A percentile compares a stretch with the other conserved stretches of the same genome.
phyloP scores from a whole-genome alignment of 2,113 vertebrate genomes.

The Megalops atlanticus region DNA sequence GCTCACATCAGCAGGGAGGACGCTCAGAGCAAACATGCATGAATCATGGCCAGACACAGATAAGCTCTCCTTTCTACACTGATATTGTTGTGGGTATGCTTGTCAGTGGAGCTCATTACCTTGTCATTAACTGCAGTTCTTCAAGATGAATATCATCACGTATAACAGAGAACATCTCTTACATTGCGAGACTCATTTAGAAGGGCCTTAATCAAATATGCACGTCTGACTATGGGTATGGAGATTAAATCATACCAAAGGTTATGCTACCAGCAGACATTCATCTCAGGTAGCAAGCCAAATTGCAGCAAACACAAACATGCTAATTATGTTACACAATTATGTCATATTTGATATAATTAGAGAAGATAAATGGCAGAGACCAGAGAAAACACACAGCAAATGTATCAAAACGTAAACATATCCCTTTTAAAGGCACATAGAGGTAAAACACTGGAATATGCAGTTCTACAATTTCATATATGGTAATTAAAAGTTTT shows the following conservation, averaged over 20 bases:
- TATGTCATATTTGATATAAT: slow-evolving; percentile 7
- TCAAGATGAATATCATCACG: not conserved
- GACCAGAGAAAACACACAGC: not conserved
- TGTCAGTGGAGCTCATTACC: not conserved
- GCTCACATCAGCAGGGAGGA: no score
- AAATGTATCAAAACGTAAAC: not conserved
- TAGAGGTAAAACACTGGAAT: no score
- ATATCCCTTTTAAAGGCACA: not conserved
- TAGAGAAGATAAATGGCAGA: not conserved
- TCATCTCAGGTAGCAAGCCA: not conserved
- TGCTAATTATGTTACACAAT: not conserved
- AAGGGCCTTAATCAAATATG: not conserved
- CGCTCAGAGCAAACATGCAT: no score
- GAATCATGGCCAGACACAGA: not conserved
- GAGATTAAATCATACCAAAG: not conserved
- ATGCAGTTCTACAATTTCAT: no score
- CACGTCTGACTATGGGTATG: not conserved
- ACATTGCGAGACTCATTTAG: not conserved
- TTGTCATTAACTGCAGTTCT: not conserved
- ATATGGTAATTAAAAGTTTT: no score
- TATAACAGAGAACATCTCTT: not conserved
- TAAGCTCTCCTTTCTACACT: not conserved
- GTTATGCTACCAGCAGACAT: not conserved
- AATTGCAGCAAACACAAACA: not conserved
- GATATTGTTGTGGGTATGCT: not conserved